These are phyloP conservation scores for Acanthopagrus latus DNA, from an alignment of 2,797 vertebrate genomes.

Conservation along the genomic window DNA sequence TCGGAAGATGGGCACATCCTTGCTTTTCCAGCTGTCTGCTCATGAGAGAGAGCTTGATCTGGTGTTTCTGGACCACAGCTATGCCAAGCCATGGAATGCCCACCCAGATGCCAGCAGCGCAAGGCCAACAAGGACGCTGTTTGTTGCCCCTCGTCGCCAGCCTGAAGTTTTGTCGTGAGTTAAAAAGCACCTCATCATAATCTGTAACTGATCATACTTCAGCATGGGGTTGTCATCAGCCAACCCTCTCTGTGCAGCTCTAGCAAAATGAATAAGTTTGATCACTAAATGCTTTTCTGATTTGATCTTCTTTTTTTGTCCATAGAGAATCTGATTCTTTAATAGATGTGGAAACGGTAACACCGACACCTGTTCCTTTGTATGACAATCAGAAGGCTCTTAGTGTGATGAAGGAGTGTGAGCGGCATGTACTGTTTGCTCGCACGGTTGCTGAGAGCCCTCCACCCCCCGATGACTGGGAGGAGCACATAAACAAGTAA, in stretches of 20 bases:
- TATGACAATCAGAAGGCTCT: slow-evolving; percentile 98
- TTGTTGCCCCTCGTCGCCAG: slow-evolving; percentile 92
- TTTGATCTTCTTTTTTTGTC: slow-evolving; percentile 11
- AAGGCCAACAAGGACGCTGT: slow-evolving; percentile 94
- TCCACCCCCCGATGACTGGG: slow-evolving; percentile 96
- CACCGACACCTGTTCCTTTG: slow-evolving; percentile 88
- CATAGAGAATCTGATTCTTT: slow-evolving; percentile 91
- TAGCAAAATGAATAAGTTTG: not conserved
- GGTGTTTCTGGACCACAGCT: slow-evolving; percentile 96
- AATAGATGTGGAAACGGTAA: slow-evolving; percentile 93
- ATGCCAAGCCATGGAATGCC: slow-evolving; percentile 97
- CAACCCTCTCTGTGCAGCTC: not conserved
- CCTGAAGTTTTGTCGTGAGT: slow-evolving; percentile 89
- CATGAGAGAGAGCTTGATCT: slow-evolving; percentile 95
- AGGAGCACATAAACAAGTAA: slow-evolving; percentile 97
- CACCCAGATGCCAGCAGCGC: slow-evolving; percentile 97
- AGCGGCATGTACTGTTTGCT: slow-evolving; percentile 96
- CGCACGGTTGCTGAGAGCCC: slow-evolving; percentile 95
- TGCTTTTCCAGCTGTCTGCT: slow-evolving; percentile 94
- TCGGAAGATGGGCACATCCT: slow-evolving; percentile 94
- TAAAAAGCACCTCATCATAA: slow-evolving; percentile 1
- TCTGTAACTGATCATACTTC: not conserved
- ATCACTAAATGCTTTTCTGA: not conserved
- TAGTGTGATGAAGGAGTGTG: slow-evolving; percentile 98
- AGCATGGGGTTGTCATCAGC: not conserved